A percentile compares a stretch with the other conserved stretches of the same genome.
phyloP scores from a whole-genome alignment of 2,113 vertebrate genomes.

The Apeltes quadracus region DNA sequence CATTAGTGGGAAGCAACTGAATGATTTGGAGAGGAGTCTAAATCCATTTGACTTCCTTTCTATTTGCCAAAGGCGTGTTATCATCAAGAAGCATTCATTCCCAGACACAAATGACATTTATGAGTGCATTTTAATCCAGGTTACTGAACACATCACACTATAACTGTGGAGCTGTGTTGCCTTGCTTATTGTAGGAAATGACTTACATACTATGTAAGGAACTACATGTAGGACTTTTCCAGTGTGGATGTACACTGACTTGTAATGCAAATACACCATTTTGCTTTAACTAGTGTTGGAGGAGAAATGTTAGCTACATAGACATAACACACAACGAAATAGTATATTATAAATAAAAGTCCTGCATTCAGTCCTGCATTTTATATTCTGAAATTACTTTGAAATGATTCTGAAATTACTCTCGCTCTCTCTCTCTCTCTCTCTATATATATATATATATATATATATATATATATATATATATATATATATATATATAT shows the following conservation, averaged over 20 bases:
- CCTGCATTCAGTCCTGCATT: neutral
- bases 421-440: too few species aligned
- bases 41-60: conserved; percentile 74
- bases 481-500: too few species aligned
- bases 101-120: conserved; percentile 61
- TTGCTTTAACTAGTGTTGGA: neutral
- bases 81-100: conserved; percentile 49
- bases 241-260: neutral
- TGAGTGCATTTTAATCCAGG: conserved; percentile 45
- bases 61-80: conserved; percentile 68
- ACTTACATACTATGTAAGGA: conserved; percentile 14
- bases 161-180: conserved; percentile 21
- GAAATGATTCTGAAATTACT: neutral
- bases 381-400: neutral
- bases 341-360: neutral
- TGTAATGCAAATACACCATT: neutral
- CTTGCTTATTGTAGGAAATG: neutral
- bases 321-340: neutral
- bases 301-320: neutral
- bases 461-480: too few species aligned
- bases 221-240: neutral
- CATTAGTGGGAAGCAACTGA: conserved; percentile 74
- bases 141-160: conserved; percentile 23
- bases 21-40: conserved; percentile 77
- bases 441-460: too few species aligned